Evolutionary conservation across 2,113 vertebrate genomes (phyloP).

Genomic region (Acrocephalus kingi): DNA sequence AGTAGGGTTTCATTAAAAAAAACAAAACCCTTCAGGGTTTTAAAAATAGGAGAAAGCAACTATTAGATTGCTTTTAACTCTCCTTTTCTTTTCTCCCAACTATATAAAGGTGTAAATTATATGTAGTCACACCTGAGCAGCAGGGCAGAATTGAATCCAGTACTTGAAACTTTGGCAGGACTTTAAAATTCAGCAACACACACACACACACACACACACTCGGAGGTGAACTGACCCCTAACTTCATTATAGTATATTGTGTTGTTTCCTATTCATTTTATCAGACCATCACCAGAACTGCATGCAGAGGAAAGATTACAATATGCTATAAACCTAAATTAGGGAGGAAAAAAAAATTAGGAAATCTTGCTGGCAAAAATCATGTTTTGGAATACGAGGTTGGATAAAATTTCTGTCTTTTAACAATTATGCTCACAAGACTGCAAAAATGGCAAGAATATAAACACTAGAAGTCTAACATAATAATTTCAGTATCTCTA

Average conservation of each 20-base stretch:
- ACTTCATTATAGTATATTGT: not conserved
- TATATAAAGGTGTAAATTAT: not conserved
- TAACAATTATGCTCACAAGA: not conserved
- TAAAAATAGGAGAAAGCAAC: slow-evolving; percentile 15
- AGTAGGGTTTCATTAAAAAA: not conserved
- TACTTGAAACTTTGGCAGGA: slow-evolving; percentile 25
- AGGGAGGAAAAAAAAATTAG: not conserved
- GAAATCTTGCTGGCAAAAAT: not conserved
- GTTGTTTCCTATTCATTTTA: not conserved
- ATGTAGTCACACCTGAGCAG: not conserved
- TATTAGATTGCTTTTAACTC: not conserved
- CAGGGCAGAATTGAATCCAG: not conserved
- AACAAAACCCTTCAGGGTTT: not conserved
- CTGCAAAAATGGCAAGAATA: slow-evolving; percentile 31
- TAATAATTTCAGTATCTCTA: not conserved
- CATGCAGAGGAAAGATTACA: not conserved
- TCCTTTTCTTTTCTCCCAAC: not conserved
- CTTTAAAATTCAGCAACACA: not conserved
- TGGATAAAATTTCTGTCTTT: not conserved
- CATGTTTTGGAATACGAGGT: not conserved
- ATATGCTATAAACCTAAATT: not conserved
- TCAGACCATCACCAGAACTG: not conserved
- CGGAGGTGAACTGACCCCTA: not conserved
- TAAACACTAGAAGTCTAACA: not conserved
- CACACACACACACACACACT: not conserved